Percentiles rank a stretch among this genome's conserved stretches.
Evolutionary conservation across 2,888 invertebrate species (phyloP).

Genomic region (Subacronicta megacephala): DNA sequence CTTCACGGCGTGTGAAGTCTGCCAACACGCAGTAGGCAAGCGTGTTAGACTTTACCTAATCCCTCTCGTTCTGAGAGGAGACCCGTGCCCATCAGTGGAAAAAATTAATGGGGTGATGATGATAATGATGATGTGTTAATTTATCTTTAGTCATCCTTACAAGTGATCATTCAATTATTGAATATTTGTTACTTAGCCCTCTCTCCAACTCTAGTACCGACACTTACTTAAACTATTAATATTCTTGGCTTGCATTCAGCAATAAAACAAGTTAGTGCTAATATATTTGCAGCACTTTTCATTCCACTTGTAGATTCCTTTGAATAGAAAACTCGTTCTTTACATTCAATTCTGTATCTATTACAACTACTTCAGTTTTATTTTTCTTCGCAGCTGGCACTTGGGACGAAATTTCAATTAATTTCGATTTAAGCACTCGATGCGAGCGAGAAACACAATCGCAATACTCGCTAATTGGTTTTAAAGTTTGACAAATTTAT

Average conservation of each 20-base stretch:
- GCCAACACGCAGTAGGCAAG: too few species aligned
- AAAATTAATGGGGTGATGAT: too few species aligned
- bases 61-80: too few species aligned
- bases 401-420: slow-evolving; percentile 52
- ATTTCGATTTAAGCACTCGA: slow-evolving; percentile 50
- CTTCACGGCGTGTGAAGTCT: too few species aligned
- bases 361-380: slow-evolving; percentile 24
- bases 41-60: too few species aligned
- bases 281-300: slow-evolving; percentile 13
- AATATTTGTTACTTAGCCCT: too few species aligned
- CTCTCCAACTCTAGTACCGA: too few species aligned
- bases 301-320: slow-evolving; percentile 25
- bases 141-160: too few species aligned
- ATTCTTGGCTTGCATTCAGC: slow-evolving; percentile 5
- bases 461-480: slow-evolving; percentile 51
- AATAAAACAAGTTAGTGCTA: not conserved
- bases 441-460: slow-evolving; percentile 36
- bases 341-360: slow-evolving; percentile 12
- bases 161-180: too few species aligned
- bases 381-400: slow-evolving; percentile 28
- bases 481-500: slow-evolving; percentile 48
- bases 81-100: too few species aligned
- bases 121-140: too few species aligned
- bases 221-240: too few species aligned
- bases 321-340: slow-evolving; percentile 11